Evolutionary conservation across 1,140 invertebrate species (phyloP).

Genomic region (Calephelis virginiensis): DNA sequence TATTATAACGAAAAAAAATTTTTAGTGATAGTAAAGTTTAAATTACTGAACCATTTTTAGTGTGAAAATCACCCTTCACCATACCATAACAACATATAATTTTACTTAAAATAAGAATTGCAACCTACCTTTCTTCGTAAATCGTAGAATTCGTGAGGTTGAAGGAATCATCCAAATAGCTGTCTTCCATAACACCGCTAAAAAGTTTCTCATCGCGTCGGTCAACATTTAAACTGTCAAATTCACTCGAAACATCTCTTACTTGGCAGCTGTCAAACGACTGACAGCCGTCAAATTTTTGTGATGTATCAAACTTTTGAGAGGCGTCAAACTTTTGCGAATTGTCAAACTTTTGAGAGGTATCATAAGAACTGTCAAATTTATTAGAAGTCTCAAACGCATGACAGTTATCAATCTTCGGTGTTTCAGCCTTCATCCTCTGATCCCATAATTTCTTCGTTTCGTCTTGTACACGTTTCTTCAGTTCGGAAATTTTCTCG

Average conservation of each 20-base stretch:
- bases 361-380: conserved; percentile 35
- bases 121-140: conserved; percentile 63
- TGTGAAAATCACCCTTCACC: no score
- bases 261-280: conserved; percentile 23
- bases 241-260: conserved; percentile 26
- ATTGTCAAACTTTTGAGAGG: not conserved
- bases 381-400: conserved; percentile 26
- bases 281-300: conserved; percentile 41
- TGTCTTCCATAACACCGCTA: conserved; percentile 43
- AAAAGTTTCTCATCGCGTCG: conserved; percentile 26
- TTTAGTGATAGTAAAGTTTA: no score
- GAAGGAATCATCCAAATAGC: conserved; percentile 47
- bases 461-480: conserved; percentile 92
- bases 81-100: no score
- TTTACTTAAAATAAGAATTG: conserved; percentile 6
- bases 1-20: no score
- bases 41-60: no score
- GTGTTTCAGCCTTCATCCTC: conserved; percentile 35
- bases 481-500: conserved; percentile 90
- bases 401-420: conserved; percentile 44
- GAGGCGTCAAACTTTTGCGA: conserved; percentile 43
- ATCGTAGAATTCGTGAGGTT: conserved; percentile 52
- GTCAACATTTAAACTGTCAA: conserved; percentile 28
- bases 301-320: conserved; percentile 28
- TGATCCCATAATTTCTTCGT: conserved; percentile 90